Evolutionary conservation across 2,797 vertebrate genomes (phyloP).

Genomic region (Hypotaenidia okinawae): DNA sequence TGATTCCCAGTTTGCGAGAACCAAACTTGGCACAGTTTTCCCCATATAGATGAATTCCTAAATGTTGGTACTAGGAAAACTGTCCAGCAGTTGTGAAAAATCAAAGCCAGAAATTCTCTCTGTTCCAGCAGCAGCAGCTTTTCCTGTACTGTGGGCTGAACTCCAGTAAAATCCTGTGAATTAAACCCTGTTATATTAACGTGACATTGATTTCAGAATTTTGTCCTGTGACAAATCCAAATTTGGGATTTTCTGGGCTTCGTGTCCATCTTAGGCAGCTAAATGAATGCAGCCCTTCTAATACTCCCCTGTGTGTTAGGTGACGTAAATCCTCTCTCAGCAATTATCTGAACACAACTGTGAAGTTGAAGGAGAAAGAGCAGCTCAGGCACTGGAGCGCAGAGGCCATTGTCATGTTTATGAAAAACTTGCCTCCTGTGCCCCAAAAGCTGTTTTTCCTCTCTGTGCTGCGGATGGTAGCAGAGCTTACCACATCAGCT

Average conservation of each 20-base stretch:
- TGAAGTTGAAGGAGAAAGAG: not conserved
- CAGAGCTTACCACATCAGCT: not conserved
- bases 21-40: not conserved
- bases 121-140: not conserved
- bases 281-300: slow-evolving; percentile 11
- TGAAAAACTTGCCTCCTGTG: not conserved
- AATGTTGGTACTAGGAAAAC: not conserved
- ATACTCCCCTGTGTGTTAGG: not conserved
- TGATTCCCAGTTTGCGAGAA: not conserved
- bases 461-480: not conserved
- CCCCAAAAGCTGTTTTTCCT: not conserved
- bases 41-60: not conserved
- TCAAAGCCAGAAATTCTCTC: not conserved
- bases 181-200: not conserved
- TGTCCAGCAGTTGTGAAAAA: not conserved
- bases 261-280: not conserved
- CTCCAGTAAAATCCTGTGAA: not conserved
- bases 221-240: slow-evolving; percentile 16
- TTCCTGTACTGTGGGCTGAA: not conserved
- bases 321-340: slow-evolving; percentile 20
- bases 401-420: not conserved
- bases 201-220: slow-evolving; percentile 35
- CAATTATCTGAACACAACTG: slow-evolving; percentile 26
- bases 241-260: slow-evolving; percentile 44
- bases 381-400: not conserved